Evolutionary conservation across 30 jellyfish, hydroid and myxozoan genomes (phyloP), one percentile per base, ranked within the genome.

Genomic region (Pelagia noctiluca): DNA sequence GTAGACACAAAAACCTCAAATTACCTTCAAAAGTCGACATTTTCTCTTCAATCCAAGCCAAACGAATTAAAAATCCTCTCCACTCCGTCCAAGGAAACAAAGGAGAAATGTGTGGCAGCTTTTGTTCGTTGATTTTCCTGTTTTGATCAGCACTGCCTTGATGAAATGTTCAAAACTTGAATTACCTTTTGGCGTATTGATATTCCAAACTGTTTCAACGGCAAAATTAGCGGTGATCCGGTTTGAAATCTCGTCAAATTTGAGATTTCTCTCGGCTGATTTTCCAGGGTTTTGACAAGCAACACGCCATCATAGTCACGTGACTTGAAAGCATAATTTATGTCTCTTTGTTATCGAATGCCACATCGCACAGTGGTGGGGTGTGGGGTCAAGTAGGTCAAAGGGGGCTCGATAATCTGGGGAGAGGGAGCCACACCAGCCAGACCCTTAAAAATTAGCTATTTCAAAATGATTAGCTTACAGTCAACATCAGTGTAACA

Each of bases 261-360:
- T 42, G 57, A 42, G n/a, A n/a, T n/a, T n/a, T n/a, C 16, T 42
- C 16, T 42, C 8, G 57, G 16, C 12, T 42, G 57, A 42, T 42
- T 42, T 42, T 42, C 16, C 16, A 5, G 57, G 12, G 16, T 5
- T 16, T 16, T 42, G 57, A 16, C 57, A 8, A 65, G 30, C 82
- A 82, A 53, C 89, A 81, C 33, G 67, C 84, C 84, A 65, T 11
- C 28, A 22, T 47, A 33, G 66, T 81, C 91, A 81, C 91, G 91
- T 81, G 91, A 81, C 84, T n/a, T n/a, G n/a, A n/a, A n/a, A n/a
- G n/a, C n/a, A n/a, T n/a, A n/a, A n/a, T n/a, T n/a, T n/a, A n/a
- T n/a, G n/a, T n/a, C n/a, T n/a, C n/a, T n/a, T n/a, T n/a, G n/a
- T n/a, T n/a, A n/a, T n/a, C n/a, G n/a, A n/a, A n/a, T n/a, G n/a